A percentile compares a stretch with the other conserved stretches of the same genome.
Evolutionary conservation across 2,113 vertebrate species (phyloP).

Genomic region (Todiramphus saurophagus): DNA sequence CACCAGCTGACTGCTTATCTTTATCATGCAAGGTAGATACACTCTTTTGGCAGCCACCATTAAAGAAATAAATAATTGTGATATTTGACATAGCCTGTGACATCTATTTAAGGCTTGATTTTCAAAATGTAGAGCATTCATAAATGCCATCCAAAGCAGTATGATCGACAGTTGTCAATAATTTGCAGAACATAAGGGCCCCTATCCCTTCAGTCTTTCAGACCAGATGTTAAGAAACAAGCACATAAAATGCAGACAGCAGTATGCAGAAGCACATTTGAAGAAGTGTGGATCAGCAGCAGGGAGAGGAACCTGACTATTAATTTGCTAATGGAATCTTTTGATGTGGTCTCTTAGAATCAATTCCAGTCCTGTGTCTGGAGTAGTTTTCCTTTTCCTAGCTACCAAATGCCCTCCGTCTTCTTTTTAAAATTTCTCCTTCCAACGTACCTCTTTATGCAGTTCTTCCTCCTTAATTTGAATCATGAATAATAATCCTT

Average conservation of each 20-base stretch:
- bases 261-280: background rate
- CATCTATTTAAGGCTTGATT: background rate
- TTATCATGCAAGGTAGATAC: background rate
- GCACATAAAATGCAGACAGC: background rate
- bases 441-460: background rate
- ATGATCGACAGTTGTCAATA: background rate
- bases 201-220: background rate
- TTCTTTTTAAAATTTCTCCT: background rate
- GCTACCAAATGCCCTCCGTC: background rate
- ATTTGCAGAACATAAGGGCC: background rate
- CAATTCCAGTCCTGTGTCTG: background rate
- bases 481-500: background rate
- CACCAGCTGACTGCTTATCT: background rate
- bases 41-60: background rate
- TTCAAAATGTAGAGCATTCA: background rate
- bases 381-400: background rate
- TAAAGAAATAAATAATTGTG: background rate
- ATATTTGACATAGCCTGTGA: background rate
- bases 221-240: background rate
- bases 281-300: background rate
- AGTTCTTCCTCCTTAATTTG: conserved; percentile 3
- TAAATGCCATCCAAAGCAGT: background rate
- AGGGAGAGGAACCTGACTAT: background rate
- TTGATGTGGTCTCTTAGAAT: background rate
- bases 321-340: conserved; percentile 3